These are phyloP conservation scores for Oreochromis niloticus DNA, from an alignment of 2,113 vertebrate species.

Conservation along the genomic window DNA sequence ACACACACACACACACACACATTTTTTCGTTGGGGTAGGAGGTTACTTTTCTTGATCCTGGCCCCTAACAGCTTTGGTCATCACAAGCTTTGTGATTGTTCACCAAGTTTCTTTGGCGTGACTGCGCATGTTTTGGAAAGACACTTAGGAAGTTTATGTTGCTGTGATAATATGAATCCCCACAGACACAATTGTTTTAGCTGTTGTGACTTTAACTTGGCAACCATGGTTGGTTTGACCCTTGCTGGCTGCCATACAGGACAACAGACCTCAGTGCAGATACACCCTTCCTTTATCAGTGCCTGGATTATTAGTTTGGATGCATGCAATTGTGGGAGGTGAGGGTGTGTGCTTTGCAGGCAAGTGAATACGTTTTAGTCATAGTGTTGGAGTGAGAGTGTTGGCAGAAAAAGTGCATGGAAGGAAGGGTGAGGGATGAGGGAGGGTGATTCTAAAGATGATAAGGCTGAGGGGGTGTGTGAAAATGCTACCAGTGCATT, in stretches of 20 bases:
- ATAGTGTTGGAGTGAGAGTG: background rate
- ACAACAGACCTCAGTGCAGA: background rate
- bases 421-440: constrained; percentile 7
- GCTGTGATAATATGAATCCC: background rate
- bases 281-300: constrained; percentile 30
- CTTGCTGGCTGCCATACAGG: background rate
- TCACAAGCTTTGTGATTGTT: background rate
- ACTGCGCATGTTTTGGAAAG: constrained; percentile 29
- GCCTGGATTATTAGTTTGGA: background rate
- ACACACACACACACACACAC: background rate
- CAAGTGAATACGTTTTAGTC: background rate
- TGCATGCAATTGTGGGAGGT: background rate
- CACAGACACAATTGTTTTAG: background rate
- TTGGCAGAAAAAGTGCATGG: background rate
- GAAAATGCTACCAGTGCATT: constrained; percentile 17
- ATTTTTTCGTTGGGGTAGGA: background rate
- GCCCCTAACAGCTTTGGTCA: background rate
- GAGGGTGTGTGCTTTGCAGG: background rate
- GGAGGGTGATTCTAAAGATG: background rate
- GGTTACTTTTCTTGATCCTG: background rate
- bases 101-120: background rate
- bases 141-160: constrained; percentile 13
- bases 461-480: constrained; percentile 15
- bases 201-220: constrained; percentile 23
- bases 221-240: constrained; percentile 19